phyloP scores from a whole-genome alignment of 2,888 invertebrate species.

The Plagodis pulveraria region DNA sequence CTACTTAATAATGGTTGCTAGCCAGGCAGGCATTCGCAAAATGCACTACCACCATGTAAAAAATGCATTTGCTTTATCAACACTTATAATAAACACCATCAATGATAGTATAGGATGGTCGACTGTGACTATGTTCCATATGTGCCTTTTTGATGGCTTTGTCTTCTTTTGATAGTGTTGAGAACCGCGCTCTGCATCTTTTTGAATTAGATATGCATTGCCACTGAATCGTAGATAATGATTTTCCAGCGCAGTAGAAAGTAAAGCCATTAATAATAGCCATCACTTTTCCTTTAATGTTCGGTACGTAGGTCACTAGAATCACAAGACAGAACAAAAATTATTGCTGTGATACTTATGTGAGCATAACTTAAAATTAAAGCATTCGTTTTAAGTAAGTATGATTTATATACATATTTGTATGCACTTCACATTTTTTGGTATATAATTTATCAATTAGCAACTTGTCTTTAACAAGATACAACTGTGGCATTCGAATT shows the following conservation, averaged over 20 bases:
- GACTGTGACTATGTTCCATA: conserved; percentile 13
- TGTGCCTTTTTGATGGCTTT: conserved; percentile 11
- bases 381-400: too few relatives aligned
- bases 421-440: too few relatives aligned
- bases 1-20: too few relatives aligned
- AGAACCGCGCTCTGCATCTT: conserved; percentile 9
- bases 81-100: conserved; percentile 5
- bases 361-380: too few relatives aligned
- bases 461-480: too few relatives aligned
- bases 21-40: too few relatives aligned
- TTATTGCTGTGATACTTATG: too few relatives aligned
- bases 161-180: conserved; percentile 3
- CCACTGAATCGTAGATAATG: neutral
- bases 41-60: too few relatives aligned
- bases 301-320: conserved; percentile 5
- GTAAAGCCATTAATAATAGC: conserved; percentile 1
- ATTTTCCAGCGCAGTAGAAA: neutral
- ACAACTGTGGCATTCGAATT: too few relatives aligned
- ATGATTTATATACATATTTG: too few relatives aligned
- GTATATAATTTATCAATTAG: too few relatives aligned
- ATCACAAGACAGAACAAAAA: neutral
- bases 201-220: neutral
- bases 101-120: conserved; percentile 21
- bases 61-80: neutral
- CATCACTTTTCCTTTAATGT: conserved; percentile 1